phyloP scores from a whole-genome alignment of 1,140 invertebrate genomes.

The Helicoverpa zea region DNA sequence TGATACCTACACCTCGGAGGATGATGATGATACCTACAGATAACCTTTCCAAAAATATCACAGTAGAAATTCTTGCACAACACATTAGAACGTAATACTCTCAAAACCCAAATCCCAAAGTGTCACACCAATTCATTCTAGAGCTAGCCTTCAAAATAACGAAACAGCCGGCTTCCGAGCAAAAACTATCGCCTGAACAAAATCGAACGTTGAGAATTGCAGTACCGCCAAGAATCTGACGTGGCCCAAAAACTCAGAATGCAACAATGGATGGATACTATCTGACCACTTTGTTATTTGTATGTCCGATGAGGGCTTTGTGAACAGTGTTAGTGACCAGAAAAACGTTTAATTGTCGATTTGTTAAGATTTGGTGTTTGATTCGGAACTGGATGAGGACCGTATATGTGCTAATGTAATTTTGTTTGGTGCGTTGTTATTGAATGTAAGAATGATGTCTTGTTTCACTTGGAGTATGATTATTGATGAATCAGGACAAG shows the following conservation, averaged over 20 bases:
- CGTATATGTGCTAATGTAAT: constrained; percentile 30
- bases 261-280: constrained; percentile 80
- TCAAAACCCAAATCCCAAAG: neutral
- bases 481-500: too few relatives aligned
- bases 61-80: too few relatives aligned
- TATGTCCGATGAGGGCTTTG: constrained; percentile 58
- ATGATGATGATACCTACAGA: too few relatives aligned
- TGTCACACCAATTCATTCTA: constrained; percentile 40
- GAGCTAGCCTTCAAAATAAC: constrained; percentile 32
- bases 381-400: constrained; percentile 5
- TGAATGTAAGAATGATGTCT: neutral
- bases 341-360: constrained; percentile 48
- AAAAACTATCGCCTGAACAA: constrained; percentile 53
- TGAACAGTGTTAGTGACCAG: constrained; percentile 33
- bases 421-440: neutral
- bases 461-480: neutral
- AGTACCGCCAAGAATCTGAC: constrained; percentile 61
- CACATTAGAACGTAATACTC: neutral
- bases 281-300: constrained; percentile 70
- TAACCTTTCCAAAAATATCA: too few relatives aligned
- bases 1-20: too few relatives aligned
- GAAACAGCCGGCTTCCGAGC: constrained; percentile 4
- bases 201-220: constrained; percentile 45
- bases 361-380: constrained; percentile 39
- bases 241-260: constrained; percentile 77